A percentile compares a stretch with the other conserved stretches of the same genome.
phyloP scores from a whole-genome alignment of 2,888 invertebrate species.

The Ferdinandea cuprea region DNA sequence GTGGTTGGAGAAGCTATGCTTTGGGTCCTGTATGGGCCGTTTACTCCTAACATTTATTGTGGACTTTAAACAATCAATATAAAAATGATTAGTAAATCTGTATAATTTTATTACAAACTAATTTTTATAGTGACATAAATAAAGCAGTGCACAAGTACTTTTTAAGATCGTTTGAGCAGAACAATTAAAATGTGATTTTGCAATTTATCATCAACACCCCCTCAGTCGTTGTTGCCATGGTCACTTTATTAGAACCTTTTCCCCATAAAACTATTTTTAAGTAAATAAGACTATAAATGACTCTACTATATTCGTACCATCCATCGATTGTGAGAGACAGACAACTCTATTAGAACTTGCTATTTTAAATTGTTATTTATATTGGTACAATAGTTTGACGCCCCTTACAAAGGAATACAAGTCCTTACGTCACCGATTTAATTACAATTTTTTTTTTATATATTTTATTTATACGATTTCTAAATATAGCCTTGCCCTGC shows the following conservation, averaged over 20 bases:
- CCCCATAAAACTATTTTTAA: slow-evolving; percentile 60
- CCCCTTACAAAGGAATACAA: slow-evolving; percentile 15
- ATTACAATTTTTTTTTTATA: slow-evolving; percentile 13
- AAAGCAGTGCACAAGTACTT: too few relatives aligned
- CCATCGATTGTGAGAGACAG: slow-evolving; percentile 1
- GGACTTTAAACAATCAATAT: too few relatives aligned
- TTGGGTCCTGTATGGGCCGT: too few relatives aligned
- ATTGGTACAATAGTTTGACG: slow-evolving; percentile 22
- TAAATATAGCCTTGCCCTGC: background rate
- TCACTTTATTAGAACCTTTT: slow-evolving; percentile 47
- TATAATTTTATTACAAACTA: too few relatives aligned
- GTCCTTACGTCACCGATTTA: slow-evolving; percentile 41
- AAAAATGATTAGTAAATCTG: too few relatives aligned
- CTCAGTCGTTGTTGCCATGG: too few relatives aligned
- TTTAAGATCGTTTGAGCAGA: too few relatives aligned
- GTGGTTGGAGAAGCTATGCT: too few relatives aligned
- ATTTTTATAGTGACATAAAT: too few relatives aligned
- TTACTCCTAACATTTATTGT: too few relatives aligned
- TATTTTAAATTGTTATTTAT: slow-evolving; percentile 14
- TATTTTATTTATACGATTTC: slow-evolving; percentile 4
- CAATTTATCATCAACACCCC: slow-evolving; percentile 64
- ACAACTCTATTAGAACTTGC: slow-evolving; percentile 12
- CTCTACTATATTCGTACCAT: slow-evolving; percentile 29
- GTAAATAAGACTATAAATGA: slow-evolving; percentile 69
- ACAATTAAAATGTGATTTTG: slow-evolving; percentile 32